Conservation (phyloP, 1,140 invertebrate species). For the Dendrolimus kikuchii region DNA sequence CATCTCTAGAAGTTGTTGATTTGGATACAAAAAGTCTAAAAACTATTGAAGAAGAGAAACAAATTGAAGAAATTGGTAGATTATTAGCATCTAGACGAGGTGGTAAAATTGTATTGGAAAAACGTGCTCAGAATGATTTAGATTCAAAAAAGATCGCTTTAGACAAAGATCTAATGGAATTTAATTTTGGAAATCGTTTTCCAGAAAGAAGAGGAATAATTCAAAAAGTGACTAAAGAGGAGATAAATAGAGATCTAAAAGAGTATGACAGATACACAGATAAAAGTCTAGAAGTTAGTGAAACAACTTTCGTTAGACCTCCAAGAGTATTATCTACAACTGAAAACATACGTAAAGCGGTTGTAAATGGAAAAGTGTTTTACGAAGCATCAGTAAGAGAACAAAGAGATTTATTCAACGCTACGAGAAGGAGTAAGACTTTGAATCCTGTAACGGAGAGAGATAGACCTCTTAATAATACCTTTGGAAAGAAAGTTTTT, state of each 20-base stretch:
- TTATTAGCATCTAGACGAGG: constrained; percentile 52
- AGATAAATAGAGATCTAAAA: constrained; percentile 36
- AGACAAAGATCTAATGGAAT: constrained; percentile 50
- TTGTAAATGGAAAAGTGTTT: constrained; percentile 61
- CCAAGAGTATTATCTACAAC: constrained; percentile 55
- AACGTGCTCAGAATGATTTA: constrained; percentile 57
- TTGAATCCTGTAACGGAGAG: constrained; percentile 39
- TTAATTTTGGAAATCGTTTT: constrained; percentile 54
- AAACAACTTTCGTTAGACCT: constrained; percentile 54
- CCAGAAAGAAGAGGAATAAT: constrained; percentile 50
- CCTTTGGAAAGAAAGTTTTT: constrained; percentile 43
- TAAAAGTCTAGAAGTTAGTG: constrained; percentile 59
- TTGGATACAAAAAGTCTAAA: constrained; percentile 55
- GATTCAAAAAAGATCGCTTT: constrained; percentile 51
- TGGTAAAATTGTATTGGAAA: constrained; percentile 53
- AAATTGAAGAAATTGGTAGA: constrained; percentile 68
- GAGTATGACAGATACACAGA: constrained; percentile 31
- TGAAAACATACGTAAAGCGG: constrained; percentile 54
- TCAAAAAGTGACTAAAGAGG: constrained; percentile 56
- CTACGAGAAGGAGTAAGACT: constrained; percentile 41
- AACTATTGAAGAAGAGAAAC: constrained; percentile 63
- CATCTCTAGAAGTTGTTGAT: constrained; percentile 61
- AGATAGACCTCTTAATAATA: constrained; percentile 31
- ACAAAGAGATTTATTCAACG: constrained; percentile 45
- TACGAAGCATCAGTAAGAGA: constrained; percentile 58